Evolutionary conservation across 1,140 invertebrate species (phyloP).

Genomic region (Batillaria attramentaria): DNA sequence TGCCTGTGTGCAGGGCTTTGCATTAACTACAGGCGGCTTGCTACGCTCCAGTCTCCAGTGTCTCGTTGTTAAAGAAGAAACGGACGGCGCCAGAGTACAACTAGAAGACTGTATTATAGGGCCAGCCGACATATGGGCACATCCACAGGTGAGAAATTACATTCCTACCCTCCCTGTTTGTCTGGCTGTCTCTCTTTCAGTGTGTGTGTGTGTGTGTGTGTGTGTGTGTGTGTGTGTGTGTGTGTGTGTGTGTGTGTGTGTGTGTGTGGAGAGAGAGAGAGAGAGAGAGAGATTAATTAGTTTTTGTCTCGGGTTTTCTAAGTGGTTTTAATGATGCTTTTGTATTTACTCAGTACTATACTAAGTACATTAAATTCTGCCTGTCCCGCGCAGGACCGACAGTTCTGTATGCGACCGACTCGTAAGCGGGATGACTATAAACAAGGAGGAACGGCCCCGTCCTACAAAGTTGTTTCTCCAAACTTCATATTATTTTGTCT

Average conservation of each 20-base stretch:
- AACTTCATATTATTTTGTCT: too few species aligned
- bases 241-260: neutral
- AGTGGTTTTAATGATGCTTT: neutral
- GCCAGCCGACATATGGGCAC: conserved; percentile 44
- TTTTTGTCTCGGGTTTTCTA: neutral
- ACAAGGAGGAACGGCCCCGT: too few species aligned
- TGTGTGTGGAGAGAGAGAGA: neutral
- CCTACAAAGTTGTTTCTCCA: too few species aligned
- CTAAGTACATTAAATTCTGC: too few species aligned
- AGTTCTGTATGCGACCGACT: too few species aligned
- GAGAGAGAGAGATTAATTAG: neutral
- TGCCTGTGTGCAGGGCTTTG: conserved; percentile 43
- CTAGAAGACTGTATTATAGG: conserved; percentile 47
- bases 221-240: neutral
- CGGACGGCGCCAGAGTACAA: conserved; percentile 14
- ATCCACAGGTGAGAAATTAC: conserved; percentile 33
- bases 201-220: neutral
- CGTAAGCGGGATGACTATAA: too few species aligned
- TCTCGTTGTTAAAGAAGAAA: conserved; percentile 42
- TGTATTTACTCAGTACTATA: too few species aligned
- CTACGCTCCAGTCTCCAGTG: conserved; percentile 49
- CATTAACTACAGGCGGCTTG: conserved; percentile 32
- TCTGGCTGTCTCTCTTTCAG: neutral
- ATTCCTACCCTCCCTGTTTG: too few species aligned
- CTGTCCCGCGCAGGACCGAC: too few species aligned